A percentile compares a stretch with the other conserved stretches of the same genome.
phyloP scores from a whole-genome alignment of 2,888 invertebrate species.

The Sinohyriopsis cumingii region DNA sequence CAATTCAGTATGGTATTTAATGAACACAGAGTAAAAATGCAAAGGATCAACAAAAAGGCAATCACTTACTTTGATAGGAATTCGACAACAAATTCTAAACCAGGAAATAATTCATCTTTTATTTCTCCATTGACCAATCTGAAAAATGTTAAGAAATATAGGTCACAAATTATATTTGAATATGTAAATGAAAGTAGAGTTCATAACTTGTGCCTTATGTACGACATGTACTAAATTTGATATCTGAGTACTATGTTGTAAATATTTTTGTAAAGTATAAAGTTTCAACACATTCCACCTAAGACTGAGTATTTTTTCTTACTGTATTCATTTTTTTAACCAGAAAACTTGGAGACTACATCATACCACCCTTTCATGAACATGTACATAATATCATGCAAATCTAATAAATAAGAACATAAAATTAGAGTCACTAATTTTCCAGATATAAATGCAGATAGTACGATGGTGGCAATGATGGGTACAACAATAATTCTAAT shows the following conservation, averaged over 20 bases:
- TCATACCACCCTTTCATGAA: too few relatives aligned
- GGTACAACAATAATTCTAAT: too few relatives aligned
- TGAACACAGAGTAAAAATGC: too few relatives aligned
- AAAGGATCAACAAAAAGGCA: too few relatives aligned
- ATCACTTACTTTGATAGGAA: conserved; percentile 71
- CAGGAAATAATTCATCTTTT: conserved; percentile 71
- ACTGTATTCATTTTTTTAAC: neutral
- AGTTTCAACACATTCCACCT: neutral
- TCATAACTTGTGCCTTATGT: neutral
- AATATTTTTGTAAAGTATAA: neutral
- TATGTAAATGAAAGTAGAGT: too few relatives aligned
- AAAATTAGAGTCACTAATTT: too few relatives aligned
- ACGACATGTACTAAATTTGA: neutral
- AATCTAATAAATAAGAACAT: too few relatives aligned
- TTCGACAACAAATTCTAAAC: conserved; percentile 71
- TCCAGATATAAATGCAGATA: too few relatives aligned
- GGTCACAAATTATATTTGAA: neutral
- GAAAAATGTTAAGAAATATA: conserved; percentile 23
- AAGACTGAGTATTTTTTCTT: neutral
- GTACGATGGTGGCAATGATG: too few relatives aligned
- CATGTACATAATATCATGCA: too few relatives aligned
- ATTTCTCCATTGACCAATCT: conserved; percentile 71
- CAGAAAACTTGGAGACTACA: too few relatives aligned
- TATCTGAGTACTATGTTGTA: neutral
- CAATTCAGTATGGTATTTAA: too few relatives aligned